Evolutionary conservation across 2,888 invertebrate genomes (phyloP), one percentile per base, ranked within the genome.

Genomic region (Calameuta idolon): DNA sequence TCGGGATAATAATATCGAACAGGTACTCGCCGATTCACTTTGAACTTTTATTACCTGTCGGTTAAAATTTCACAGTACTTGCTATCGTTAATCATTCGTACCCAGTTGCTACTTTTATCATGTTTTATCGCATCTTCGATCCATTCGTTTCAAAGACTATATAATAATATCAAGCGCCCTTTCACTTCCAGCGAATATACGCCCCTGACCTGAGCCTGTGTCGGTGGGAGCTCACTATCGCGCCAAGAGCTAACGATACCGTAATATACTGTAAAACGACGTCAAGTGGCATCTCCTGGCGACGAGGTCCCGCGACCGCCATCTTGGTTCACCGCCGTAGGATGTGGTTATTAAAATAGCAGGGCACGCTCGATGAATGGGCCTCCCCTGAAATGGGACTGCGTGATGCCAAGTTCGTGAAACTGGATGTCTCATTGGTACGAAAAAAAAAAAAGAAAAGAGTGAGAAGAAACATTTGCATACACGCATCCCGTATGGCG

Each of bases 311-410:
- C 23, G 82, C 85, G 81, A 81, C 83, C 88, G 86, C 87, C 88
- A 88, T 89, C 87, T 87, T 88, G 86, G 85, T 84, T 84, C 87
- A 87, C 84, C 86, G 84, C 84, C 86, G 86, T 88, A 89, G 88
- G 88, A 89, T 90, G 88, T 89, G 87, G 89, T 90, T 89, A 89
- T 89, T 90, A 88, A 89, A 90, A 90, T 89, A 90, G 87, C 89
- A 87, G 85, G 83, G 82, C 80, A 87, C 82, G 79, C 85, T 80
- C 83, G 84, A 85, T 86, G 83, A 83, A 87, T 86, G 85, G 86
- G 84, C 88, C 89, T 89, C 88, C 88, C 90, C 88, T 80, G 85
- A 86, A 84, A 82, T 80, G 83, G 55, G 55, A 55, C 55, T 55
- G 55, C 55, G 55, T 55, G 55, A 55, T 55, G 55, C 55, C 55